Evolutionary conservation across 1,140 invertebrate species (phyloP).

Genomic region (Brachionus plicatilis): DNA sequence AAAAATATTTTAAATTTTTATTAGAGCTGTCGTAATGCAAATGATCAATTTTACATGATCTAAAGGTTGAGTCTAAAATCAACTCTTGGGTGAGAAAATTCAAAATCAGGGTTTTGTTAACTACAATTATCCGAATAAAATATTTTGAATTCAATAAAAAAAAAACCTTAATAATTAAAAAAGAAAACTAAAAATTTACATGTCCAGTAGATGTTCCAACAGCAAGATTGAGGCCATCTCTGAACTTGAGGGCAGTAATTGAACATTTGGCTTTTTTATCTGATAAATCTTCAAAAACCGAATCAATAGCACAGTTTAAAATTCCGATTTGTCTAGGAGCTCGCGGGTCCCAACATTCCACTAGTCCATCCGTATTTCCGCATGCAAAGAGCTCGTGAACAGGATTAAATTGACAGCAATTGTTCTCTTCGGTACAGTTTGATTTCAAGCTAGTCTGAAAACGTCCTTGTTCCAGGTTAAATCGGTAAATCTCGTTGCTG

Average conservation of each 20-base stretch:
- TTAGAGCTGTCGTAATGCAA: no score
- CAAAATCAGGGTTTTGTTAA: neutral
- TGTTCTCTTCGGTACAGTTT: neutral
- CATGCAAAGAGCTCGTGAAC: constrained; percentile 77
- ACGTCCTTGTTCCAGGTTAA: constrained; percentile 90
- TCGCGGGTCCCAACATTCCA: constrained; percentile 84
- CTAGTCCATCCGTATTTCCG: constrained; percentile 73
- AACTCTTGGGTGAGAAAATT: no score
- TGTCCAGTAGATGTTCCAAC: constrained; percentile 89
- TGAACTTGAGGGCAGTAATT: constrained; percentile 66
- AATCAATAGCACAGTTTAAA: constrained; percentile 77
- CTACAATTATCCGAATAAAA: neutral
- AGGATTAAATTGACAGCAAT: constrained; percentile 77
- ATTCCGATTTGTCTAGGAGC: constrained; percentile 67
- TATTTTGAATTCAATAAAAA: neutral
- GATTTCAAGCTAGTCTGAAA: constrained; percentile 67
- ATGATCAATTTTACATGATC: no score
- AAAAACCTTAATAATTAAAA: no score
- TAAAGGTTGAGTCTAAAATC: no score
- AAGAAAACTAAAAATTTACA: constrained; percentile 48
- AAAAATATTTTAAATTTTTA: no score
- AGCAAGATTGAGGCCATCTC: constrained; percentile 72
- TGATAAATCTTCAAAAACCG: constrained; percentile 56
- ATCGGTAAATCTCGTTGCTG: constrained; percentile 79
- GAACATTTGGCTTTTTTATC: constrained; percentile 53